Evolutionary conservation across 2,113 vertebrate species (phyloP).

Genomic region (Sander lucioperca): DNA sequence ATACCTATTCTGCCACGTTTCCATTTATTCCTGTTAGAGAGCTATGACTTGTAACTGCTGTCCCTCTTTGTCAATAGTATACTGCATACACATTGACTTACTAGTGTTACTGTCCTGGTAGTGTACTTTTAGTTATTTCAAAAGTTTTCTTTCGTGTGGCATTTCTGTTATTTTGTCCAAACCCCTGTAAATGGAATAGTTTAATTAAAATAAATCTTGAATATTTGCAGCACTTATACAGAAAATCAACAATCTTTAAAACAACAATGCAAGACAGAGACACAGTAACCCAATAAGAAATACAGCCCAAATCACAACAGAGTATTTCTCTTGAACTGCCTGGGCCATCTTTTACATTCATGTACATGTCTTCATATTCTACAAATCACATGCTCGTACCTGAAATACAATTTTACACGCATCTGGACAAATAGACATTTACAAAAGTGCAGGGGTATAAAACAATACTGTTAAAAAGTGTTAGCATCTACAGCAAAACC

Average conservation of each 20-base stretch:
- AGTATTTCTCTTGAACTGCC: constrained; percentile 24
- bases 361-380: constrained; percentile 5
- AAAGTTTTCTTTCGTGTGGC: not conserved
- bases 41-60: not conserved
- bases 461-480: constrained; percentile 70
- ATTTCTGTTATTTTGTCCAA: constrained; percentile 13
- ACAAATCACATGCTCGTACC: constrained; percentile 45
- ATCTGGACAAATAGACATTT: constrained; percentile 60
- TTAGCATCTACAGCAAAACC: constrained; percentile 34
- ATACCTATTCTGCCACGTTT: not conserved
- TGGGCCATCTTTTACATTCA: constrained; percentile 37
- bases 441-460: constrained; percentile 59
- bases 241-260: constrained; percentile 17
- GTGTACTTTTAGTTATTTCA: not conserved
- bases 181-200: not conserved
- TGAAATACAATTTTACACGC: constrained; percentile 45
- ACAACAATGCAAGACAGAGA: constrained; percentile 3
- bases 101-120: not conserved
- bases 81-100: not conserved
- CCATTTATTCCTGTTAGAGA: not conserved
- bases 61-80: not conserved
- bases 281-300: constrained; percentile 11
- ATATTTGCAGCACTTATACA: constrained; percentile 3
- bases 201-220: constrained; percentile 17
- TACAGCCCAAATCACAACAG: constrained; percentile 39